phyloP scores from a whole-genome alignment of 2,113 vertebrate genomes.

The Chascanopsetta lugubris region DNA sequence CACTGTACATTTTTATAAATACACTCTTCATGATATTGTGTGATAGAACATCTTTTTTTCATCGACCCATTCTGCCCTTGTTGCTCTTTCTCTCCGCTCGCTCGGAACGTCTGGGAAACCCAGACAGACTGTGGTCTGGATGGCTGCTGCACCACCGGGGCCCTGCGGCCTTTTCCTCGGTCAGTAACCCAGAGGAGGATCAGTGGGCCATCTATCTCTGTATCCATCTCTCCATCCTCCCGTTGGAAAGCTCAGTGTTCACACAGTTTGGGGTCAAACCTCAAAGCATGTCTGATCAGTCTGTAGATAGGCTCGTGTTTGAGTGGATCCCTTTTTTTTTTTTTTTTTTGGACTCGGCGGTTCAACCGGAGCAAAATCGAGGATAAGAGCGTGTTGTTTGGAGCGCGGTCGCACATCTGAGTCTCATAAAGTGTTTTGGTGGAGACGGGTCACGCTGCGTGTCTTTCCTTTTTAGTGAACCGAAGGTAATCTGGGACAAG shows the following conservation, averaged over 20 bases:
- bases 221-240: constrained; percentile 38
- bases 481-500: constrained; percentile 62
- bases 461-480: constrained; percentile 71
- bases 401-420: constrained; percentile 68
- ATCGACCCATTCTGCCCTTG: constrained; percentile 31
- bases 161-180: constrained; percentile 54
- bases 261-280: constrained; percentile 60
- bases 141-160: constrained; percentile 35
- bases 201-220: constrained; percentile 52
- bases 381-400: constrained; percentile 59
- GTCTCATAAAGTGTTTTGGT: constrained; percentile 59
- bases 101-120: constrained; percentile 37
- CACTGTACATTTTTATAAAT: constrained; percentile 41
- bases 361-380: constrained; percentile 56
- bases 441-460: constrained; percentile 63
- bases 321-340: constrained; percentile 43
- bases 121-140: constrained; percentile 62
- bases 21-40: constrained; percentile 6
- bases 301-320: constrained; percentile 56
- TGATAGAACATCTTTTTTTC: constrained; percentile 29
- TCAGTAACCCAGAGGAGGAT: constrained; percentile 59
- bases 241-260: constrained; percentile 48
- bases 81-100: constrained; percentile 46
- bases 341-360: too few relatives aligned
- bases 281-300: constrained; percentile 65